phyloP scores from a whole-genome alignment of 2,888 invertebrate genomes.

The Xestoiulus laeticollis region DNA sequence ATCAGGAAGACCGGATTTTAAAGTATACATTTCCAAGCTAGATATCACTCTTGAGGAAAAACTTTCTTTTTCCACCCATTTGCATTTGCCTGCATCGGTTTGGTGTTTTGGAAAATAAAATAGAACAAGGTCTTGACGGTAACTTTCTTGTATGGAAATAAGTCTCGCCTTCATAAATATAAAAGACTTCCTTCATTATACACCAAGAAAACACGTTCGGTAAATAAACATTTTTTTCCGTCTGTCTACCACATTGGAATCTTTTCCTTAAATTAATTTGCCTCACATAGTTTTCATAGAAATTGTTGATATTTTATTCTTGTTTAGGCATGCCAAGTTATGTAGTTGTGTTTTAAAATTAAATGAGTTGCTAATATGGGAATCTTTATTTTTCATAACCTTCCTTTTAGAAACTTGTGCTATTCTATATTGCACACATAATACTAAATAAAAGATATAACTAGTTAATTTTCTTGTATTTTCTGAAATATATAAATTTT shows the following conservation, averaged over 20 bases:
- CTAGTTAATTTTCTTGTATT: neutral
- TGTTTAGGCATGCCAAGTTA: neutral
- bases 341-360: neutral
- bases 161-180: slow-evolving; percentile 21
- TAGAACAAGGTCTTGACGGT: neutral
- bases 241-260: neutral
- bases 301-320: neutral
- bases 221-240: neutral
- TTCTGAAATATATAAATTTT: neutral
- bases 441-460: too few relatives aligned
- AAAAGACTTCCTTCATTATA: neutral
- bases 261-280: neutral
- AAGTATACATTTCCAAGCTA: slow-evolving; percentile 28
- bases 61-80: slow-evolving; percentile 20
- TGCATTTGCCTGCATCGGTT: slow-evolving; percentile 28
- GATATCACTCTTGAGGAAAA: slow-evolving; percentile 33
- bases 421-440: too few relatives aligned
- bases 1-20: slow-evolving; percentile 30
- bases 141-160: slow-evolving; percentile 28
- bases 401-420: too few relatives aligned
- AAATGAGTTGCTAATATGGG: neutral
- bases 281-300: neutral
- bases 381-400: neutral
- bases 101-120: neutral
- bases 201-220: neutral